These are phyloP conservation scores for Musca vetustissima DNA, from an alignment of 1,140 invertebrate species.

Conservation along the genomic window DNA sequence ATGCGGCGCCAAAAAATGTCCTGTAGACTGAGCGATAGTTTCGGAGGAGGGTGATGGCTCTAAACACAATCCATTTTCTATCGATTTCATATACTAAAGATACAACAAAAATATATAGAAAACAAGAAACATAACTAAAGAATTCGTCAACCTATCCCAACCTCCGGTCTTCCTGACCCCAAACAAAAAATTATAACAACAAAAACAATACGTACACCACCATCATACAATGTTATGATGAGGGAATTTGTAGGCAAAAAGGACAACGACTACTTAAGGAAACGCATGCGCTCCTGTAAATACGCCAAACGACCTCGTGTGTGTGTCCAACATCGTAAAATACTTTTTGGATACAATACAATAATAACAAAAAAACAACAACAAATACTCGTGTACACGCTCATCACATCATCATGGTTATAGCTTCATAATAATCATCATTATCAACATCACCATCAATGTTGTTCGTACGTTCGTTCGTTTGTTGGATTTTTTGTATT, in stretches of 20 bases:
- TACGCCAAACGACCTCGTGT: conserved; percentile 25
- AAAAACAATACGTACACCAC: background rate
- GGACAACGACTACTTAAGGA: conserved; percentile 15
- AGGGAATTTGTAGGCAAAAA: conserved; percentile 7
- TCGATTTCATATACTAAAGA: conserved; percentile 17
- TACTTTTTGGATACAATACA: too few relatives aligned
- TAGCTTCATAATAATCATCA: too few relatives aligned
- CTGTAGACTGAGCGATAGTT: too few relatives aligned
- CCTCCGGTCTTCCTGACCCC: background rate
- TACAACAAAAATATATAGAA: background rate
- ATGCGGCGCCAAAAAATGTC: too few relatives aligned
- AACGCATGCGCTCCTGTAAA: conserved; percentile 20
- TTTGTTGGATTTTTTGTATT: too few relatives aligned
- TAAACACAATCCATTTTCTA: background rate
- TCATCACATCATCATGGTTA: too few relatives aligned
- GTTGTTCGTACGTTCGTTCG: too few relatives aligned
- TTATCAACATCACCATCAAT: too few relatives aligned
- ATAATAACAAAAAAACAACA: too few relatives aligned
- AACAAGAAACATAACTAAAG: background rate
- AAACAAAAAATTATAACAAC: background rate
- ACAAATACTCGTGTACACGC: too few relatives aligned
- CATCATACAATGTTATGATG: background rate
- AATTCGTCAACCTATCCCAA: background rate
- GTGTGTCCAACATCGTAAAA: conserved; percentile 16
- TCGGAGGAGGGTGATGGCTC: too few relatives aligned